Evolutionary conservation across 1,140 invertebrate genomes (phyloP), one percentile per base, ranked within the genome.

Genomic region (Euwallacea similis): DNA sequence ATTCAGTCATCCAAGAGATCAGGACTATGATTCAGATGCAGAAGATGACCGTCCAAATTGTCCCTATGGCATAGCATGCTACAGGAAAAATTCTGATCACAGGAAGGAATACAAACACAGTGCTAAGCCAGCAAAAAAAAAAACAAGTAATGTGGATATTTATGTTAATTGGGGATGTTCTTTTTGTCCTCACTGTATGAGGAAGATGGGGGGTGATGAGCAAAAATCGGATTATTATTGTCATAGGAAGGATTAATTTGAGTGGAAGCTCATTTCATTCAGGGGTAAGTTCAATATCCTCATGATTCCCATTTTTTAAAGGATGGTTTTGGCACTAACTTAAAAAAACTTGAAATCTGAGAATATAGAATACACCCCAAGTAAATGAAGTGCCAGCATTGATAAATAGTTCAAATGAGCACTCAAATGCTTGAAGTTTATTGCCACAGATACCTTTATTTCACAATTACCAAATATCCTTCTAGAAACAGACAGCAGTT

Each of bases 71-170:
- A 72, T 77, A 8, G 65, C 73, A 8, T 87, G 86, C 75, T 86
- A 86, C 74, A 81, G 86, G 42, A 83, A 80, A 64, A 87, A 87
- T 78, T 74, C 79, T 8, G 78, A 84, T 10, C 86, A 87, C 67
- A 81, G 79, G 66, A 68, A 73, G 66, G 75, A 85, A 13, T 87
- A 79, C 66, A 85, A 84, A 73, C 86, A 87, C 73, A 81, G 79
- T 2, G 66, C 66, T 10, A 59, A 43, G 47, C 68, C 67, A 42
- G 73, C 73, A 15, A 54, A 54, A 55, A 72, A 64, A 73, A 66
- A 70, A 69, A 47, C 42, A 61, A 71, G 47, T 63, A 74, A 56
- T 42, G 42, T 67, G 13, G 15, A n/a, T 10, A 16, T 74, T 53
- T 58, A 73, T 55, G 10, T 73, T 43, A 50, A 13, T 41, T 21